These are phyloP conservation scores for Cichlasoma orientale DNA, from an alignment of 2,797 vertebrate species.

Conservation along the genomic window DNA sequence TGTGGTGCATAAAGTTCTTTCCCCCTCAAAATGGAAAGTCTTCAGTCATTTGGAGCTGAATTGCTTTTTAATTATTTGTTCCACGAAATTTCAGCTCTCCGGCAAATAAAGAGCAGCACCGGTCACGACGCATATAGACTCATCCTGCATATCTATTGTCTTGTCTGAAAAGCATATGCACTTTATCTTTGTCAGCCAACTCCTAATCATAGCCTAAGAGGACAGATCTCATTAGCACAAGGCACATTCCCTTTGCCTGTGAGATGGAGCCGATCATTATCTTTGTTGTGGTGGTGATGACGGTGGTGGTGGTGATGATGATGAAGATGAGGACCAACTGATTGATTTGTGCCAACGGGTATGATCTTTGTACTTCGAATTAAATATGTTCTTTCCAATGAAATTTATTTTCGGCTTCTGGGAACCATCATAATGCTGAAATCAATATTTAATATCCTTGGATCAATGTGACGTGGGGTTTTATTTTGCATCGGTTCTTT, in stretches of 20 bases:
- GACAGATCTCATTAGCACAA: slow-evolving; percentile 62
- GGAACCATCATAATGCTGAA: slow-evolving; percentile 67
- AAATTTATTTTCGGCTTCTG: slow-evolving; percentile 70
- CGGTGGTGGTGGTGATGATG: slow-evolving; percentile 24
- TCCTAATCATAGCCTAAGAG: slow-evolving; percentile 57
- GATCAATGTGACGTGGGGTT: slow-evolving; percentile 70
- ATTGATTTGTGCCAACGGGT: slow-evolving; percentile 75
- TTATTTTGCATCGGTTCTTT: slow-evolving; percentile 63
- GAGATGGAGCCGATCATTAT: slow-evolving; percentile 60
- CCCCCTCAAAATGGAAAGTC: slow-evolving; percentile 1
- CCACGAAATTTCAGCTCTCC: slow-evolving; percentile 15
- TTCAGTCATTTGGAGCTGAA: slow-evolving; percentile 5
- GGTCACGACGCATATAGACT: slow-evolving; percentile 36
- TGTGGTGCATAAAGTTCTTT: slow-evolving; percentile 9
- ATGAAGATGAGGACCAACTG: slow-evolving; percentile 68
- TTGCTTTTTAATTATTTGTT: slow-evolving; percentile 21
- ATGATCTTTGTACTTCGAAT: slow-evolving; percentile 67
- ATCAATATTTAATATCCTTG: slow-evolving; percentile 83
- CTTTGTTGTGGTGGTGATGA: slow-evolving; percentile 43
- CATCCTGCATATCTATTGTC: slow-evolving; percentile 40
- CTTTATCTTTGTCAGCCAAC: slow-evolving; percentile 55
- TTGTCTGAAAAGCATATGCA: slow-evolving; percentile 44
- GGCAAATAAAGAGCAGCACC: slow-evolving; percentile 13
- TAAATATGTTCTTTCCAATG: slow-evolving; percentile 74
- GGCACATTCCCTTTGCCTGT: slow-evolving; percentile 46